Evolutionary conservation across 2,113 vertebrate genomes (phyloP).

Genomic region (Phrynosoma platyrhinos): DNA sequence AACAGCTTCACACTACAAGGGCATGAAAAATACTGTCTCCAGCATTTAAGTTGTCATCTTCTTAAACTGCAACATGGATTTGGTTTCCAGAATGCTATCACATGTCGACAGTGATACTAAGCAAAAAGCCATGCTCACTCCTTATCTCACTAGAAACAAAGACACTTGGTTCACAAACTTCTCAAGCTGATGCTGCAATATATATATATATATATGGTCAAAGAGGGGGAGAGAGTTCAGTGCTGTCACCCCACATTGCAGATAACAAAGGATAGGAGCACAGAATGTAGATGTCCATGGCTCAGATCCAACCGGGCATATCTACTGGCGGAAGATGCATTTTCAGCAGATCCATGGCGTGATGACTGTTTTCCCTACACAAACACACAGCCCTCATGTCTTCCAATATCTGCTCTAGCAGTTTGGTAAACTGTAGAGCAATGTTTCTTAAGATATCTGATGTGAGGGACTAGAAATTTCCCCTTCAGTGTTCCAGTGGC

Average conservation of each 20-base stretch:
- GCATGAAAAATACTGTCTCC: not conserved
- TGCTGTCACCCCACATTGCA: not conserved
- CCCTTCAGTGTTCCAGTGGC: no score
- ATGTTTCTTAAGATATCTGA: no score
- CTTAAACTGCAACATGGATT: constrained; percentile 14
- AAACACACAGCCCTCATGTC: no score
- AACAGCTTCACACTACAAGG: not conserved
- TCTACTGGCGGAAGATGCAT: no score
- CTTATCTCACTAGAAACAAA: constrained; percentile 2
- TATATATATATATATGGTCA: not conserved
- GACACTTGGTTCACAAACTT: not conserved
- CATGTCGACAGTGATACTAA: not conserved
- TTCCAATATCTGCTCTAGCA: no score
- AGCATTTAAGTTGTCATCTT: constrained; percentile 10
- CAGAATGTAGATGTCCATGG: not conserved
- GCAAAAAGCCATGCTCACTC: not conserved
- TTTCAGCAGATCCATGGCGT: not conserved
- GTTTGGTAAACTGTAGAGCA: no score
- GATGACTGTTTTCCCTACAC: not conserved
- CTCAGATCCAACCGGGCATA: no score
- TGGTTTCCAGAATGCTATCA: constrained; percentile 28
- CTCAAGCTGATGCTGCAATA: not conserved
- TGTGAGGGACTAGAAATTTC: no score
- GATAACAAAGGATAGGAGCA: not conserved
- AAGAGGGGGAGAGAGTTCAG: no score